Base-by-base conservation (phyloP, 2,797 vertebrate species). In the Hapalemur alaotrensis region DNA sequence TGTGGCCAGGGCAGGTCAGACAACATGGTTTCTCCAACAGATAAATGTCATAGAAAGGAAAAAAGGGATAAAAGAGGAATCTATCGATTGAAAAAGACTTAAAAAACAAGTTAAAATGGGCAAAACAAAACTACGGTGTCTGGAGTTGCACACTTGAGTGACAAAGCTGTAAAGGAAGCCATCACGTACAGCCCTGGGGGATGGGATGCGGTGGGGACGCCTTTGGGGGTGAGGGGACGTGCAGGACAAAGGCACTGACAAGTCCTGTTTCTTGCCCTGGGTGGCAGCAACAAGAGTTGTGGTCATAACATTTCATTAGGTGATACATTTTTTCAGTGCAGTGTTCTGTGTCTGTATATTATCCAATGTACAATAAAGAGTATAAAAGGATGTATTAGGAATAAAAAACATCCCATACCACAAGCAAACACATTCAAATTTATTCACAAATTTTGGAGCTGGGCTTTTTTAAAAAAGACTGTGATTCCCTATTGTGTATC, bases 121-220 rank as follows among this genome's bases (percentile, higher is more conserved):
- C 35, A 20, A n/a, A 82, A 69, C 18, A 30, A 11, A 18, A 20
- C 28, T 1, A 2, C 1, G 1, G 7, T n/a, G 59, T 59, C 67
- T 59, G 18, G n/a, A 59, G 35, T 54, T 20, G 52, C 30, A 7
- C 15, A 2, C 2, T 1, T 8, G 59, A 30, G 7, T 59, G 72
- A 41, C 3, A 6, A n/a, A 22, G 41, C 17, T 78, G 1, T 18
- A 1, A 20, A 22, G 23, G 43, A 59, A 79, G 15, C 63, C 63
- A n/a, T n/a, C 32, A 0, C 7, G 7, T n/a, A 18, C 0, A 65
- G 63, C 15, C 30, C 17, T 65, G 63, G 32, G 30, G 0, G 12
- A 20, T 2, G 54, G 35, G 10, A 4, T 4, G 6, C 0, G 20
- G 13, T 4, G 1, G 75, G 13, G 0, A 1, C 17, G 14, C 18